These are phyloP conservation scores for Tragelaphus scriptus DNA, from an alignment of 2,113 vertebrate genomes.

Conservation along the genomic window DNA sequence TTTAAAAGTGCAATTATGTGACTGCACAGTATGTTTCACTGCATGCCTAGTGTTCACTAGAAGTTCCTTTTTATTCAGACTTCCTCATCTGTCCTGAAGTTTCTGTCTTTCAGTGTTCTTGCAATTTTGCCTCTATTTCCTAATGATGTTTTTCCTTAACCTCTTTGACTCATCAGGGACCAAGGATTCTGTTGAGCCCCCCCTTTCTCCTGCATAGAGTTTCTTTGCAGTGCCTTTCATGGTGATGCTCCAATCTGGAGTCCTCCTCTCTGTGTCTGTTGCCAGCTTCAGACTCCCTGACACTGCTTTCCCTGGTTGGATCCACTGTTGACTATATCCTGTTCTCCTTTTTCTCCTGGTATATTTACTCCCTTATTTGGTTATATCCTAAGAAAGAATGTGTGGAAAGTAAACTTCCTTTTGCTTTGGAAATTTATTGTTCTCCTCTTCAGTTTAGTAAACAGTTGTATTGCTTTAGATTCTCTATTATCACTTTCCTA, in stretches of 20 bases:
- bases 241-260: neutral
- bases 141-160: neutral
- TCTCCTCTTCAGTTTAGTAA: neutral
- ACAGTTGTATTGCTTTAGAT: neutral
- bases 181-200: too few species aligned
- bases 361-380: neutral
- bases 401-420: neutral
- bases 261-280: neutral
- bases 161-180: neutral
- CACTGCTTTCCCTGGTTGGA: too few species aligned
- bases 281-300: neutral
- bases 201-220: neutral
- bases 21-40: neutral
- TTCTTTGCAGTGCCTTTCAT: neutral
- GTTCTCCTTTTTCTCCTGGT: neutral
- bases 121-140: neutral
- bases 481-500: neutral
- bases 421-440: neutral
- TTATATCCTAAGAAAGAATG: neutral
- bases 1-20: neutral
- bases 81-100: neutral
- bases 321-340: neutral
- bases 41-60: neutral
- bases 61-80: neutral
- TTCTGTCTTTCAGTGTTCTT: neutral